Conservation (phyloP, 2,797 vertebrate species). For the Acanthurus leucopareius region DNA sequence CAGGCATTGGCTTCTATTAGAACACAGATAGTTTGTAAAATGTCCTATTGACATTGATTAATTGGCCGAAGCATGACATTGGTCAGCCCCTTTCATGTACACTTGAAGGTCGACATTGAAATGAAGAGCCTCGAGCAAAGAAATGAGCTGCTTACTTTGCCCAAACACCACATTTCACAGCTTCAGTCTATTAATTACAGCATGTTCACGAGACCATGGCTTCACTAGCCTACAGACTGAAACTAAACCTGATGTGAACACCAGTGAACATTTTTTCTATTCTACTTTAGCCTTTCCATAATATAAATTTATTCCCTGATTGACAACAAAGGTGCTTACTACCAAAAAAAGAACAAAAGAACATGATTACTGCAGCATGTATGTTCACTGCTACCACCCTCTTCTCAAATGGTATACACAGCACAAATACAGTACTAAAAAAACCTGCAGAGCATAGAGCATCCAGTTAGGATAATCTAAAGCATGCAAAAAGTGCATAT, state of each 20-base stretch:
- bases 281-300: conserved; percentile 22
- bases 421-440: background rate
- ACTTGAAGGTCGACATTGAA: background rate
- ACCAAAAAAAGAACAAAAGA: background rate
- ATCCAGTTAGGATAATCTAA: conserved; percentile 13
- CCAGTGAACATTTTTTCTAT: conserved; percentile 37
- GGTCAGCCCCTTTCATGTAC: no score
- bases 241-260: conserved; percentile 23
- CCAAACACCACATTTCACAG: conserved; percentile 17
- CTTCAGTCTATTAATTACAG: conserved; percentile 38
- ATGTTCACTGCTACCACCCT: background rate
- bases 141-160: conserved; percentile 11
- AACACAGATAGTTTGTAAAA: no score
- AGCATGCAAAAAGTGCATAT: conserved; percentile 16
- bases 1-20: no score
- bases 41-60: no score
- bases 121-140: background rate
- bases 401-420: background rate
- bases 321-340: conserved; percentile 1
- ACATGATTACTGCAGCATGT: background rate
- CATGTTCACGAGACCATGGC: conserved; percentile 37
- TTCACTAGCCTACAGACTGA: conserved; percentile 30
- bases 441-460: conserved; percentile 1
- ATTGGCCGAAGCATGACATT: no score
- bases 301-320: conserved; percentile 17